A percentile compares a stretch with the other conserved stretches of the same genome.
phyloP scores from a whole-genome alignment of 2,797 vertebrate species.

The Streptopelia turtur region DNA sequence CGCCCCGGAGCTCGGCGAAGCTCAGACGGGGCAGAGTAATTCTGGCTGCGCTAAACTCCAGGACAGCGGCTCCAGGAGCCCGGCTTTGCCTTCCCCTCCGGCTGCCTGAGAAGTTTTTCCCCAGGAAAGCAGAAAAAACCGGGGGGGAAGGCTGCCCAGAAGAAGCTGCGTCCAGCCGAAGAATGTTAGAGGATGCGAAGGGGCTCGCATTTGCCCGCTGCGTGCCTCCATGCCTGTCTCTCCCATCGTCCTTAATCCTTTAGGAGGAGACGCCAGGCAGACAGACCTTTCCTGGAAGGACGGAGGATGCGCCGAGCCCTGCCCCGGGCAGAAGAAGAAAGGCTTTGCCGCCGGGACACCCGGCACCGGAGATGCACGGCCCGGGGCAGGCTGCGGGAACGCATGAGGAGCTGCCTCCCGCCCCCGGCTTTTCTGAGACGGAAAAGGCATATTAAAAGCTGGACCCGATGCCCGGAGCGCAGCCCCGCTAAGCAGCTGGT shows the following conservation, averaged over 20 bases:
- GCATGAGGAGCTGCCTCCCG: constrained; percentile 2
- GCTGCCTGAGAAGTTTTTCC: not conserved
- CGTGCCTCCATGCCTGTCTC: not conserved
- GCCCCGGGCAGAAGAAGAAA: constrained; percentile 57
- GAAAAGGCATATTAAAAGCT: not conserved
- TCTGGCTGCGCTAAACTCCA: not conserved
- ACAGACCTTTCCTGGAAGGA: constrained; percentile 20
- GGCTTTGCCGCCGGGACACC: not conserved
- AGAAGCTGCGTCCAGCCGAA: not conserved
- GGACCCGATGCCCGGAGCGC: constrained; percentile 2
- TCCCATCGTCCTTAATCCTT: constrained; percentile 48
- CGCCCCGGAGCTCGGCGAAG: not conserved
- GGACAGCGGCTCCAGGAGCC: not conserved
- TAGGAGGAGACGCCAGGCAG: constrained; percentile 36
- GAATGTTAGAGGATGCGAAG: constrained; percentile 19
- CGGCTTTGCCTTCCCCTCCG: not conserved
- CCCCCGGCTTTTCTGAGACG: not conserved
- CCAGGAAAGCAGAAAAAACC: not conserved
- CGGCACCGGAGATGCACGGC: constrained; percentile 11
- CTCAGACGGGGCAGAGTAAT: not conserved
- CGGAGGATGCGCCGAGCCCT: constrained; percentile 41
- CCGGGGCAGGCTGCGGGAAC: constrained; percentile 36
- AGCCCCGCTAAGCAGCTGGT: constrained; percentile 33
- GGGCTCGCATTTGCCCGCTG: not conserved
- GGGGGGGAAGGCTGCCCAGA: not conserved